These are phyloP conservation scores for Ypsolopha scabrella DNA, from an alignment of 2,888 invertebrate species.

Conservation along the genomic window DNA sequence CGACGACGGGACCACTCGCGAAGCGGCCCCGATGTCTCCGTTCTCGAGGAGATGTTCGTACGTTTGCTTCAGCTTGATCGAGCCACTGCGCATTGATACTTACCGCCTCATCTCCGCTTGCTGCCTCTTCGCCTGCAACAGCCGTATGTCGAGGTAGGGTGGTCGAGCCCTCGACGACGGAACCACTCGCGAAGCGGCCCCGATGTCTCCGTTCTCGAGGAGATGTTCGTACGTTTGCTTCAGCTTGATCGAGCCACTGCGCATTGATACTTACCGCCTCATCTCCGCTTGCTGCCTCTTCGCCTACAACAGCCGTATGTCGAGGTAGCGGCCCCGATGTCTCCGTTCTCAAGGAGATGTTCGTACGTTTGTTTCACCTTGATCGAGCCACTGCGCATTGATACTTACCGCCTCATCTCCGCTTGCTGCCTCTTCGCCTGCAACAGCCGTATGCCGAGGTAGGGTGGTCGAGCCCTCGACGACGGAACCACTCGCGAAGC, in stretches of 20 bases:
- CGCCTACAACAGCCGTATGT: conserved; percentile 95
- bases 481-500: conserved; percentile 88
- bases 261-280: too few species aligned
- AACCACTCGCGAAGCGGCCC: conserved; percentile 86
- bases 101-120: conserved; percentile 99
- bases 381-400: conserved; percentile 92
- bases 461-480: conserved; percentile 88
- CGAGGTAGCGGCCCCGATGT: conserved; percentile 94
- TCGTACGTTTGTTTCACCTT: conserved; percentile 97
- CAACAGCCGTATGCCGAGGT: conserved; percentile 94
- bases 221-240: conserved; percentile 97
- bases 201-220: conserved; percentile 97
- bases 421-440: conserved; percentile 98
- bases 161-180: conserved; percentile 87
- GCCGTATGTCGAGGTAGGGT: conserved; percentile 95
- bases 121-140: conserved; percentile 96
- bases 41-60: conserved; percentile 97
- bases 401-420: too few species aligned
- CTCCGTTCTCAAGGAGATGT: conserved; percentile 96
- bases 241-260: conserved; percentile 92
- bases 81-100: conserved; percentile 93
- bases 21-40: conserved; percentile 92
- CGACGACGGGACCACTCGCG: conserved; percentile 85
- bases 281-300: conserved; percentile 99
- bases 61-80: conserved; percentile 94